Conservation (phyloP, 2,113 vertebrate species). For the Pionites leucogaster region DNA sequence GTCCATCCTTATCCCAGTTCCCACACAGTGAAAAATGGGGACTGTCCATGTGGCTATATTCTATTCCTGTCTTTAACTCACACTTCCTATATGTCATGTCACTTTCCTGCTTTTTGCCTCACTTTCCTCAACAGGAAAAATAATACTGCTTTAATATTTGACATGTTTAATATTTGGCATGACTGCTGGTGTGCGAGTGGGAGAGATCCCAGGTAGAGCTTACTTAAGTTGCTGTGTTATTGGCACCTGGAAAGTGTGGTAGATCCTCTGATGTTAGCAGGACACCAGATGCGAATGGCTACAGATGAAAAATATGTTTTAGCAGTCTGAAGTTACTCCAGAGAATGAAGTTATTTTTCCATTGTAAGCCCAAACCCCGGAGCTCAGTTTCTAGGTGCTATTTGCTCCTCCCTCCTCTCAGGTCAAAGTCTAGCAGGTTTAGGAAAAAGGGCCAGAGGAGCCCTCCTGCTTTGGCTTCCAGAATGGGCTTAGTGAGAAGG, state of each 20-base stretch:
- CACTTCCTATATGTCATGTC: background rate
- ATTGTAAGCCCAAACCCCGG: background rate
- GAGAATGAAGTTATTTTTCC: background rate
- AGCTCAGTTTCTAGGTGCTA: background rate
- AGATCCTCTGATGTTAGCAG: background rate
- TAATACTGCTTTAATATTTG: background rate
- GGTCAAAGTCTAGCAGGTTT: background rate
- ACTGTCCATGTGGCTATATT: background rate
- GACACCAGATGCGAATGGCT: background rate
- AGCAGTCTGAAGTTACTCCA: background rate
- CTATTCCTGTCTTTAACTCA: background rate
- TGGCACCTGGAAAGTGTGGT: background rate
- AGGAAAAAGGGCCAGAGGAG: background rate
- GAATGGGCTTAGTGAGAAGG: background rate
- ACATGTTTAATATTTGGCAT: background rate
- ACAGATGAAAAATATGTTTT: background rate
- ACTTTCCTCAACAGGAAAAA: background rate
- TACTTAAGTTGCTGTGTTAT: background rate
- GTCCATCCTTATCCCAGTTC: background rate
- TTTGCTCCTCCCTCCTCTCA: background rate
- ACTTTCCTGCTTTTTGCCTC: background rate
- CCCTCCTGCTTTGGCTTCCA: background rate
- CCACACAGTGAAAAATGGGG: background rate
- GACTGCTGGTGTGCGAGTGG: background rate
- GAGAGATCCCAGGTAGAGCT: background rate